Conservation (phyloP, 2,888 invertebrate species). For the Sinelater perroti region DNA sequence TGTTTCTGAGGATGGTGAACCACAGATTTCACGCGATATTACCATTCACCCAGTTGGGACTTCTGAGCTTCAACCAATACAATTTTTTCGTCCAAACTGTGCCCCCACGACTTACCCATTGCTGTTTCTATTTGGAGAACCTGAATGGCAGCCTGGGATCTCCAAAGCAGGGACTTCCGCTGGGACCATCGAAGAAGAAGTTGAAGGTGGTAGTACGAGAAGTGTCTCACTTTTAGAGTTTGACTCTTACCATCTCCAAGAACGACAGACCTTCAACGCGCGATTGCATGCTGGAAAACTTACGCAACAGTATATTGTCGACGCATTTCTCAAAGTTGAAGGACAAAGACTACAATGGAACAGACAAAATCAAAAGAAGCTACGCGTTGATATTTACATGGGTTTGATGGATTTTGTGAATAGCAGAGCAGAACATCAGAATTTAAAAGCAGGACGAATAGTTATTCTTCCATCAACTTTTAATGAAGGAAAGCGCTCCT, state of each 20-base stretch:
- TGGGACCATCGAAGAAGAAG: too few relatives aligned
- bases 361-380: constrained; percentile 16
- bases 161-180: neutral
- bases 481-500: constrained; percentile 47
- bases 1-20: neutral
- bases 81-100: neutral
- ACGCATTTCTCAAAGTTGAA: constrained; percentile 22
- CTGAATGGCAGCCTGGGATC: constrained; percentile 16
- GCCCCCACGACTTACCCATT: constrained; percentile 28
- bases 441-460: constrained; percentile 46
- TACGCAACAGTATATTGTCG: constrained; percentile 29
- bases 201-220: too few relatives aligned
- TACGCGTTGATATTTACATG: constrained; percentile 16
- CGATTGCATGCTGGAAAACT: constrained; percentile 25
- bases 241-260: constrained; percentile 13
- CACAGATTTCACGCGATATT: constrained; percentile 1
- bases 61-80: constrained; percentile 19
- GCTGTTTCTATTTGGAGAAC: constrained; percentile 27
- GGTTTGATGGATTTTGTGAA: constrained; percentile 46
- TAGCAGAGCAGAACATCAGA: constrained; percentile 39
- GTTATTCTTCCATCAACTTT: constrained; percentile 41
- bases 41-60: neutral
- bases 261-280: constrained; percentile 10
- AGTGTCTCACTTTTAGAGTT: constrained; percentile 12
- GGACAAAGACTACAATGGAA: constrained; percentile 5